Percentiles rank a stretch among this genome's conserved stretches.
phyloP scores from a whole-genome alignment of 2,113 vertebrate genomes.

The Polypterus senegalus region DNA sequence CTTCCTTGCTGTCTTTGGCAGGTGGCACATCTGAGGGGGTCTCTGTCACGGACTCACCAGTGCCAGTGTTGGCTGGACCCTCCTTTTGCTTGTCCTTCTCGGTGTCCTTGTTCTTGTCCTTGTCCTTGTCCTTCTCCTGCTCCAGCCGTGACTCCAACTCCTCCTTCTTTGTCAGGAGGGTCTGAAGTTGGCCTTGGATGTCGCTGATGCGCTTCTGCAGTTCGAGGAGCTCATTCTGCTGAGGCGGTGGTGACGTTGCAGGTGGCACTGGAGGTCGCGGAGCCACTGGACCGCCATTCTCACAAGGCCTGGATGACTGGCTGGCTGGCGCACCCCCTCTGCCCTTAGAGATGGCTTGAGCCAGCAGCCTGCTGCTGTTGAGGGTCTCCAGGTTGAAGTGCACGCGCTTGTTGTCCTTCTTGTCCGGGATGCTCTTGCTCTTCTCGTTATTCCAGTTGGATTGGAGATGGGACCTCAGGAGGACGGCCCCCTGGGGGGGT shows the following conservation, averaged over 20 bases:
- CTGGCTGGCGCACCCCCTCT: conserved; percentile 14
- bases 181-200: conserved; percentile 50
- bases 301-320: conserved; percentile 16
- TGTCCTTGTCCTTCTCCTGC: conserved; percentile 23
- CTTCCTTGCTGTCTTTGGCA: conserved; percentile 27
- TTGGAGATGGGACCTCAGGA: conserved; percentile 10
- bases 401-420: conserved; percentile 48
- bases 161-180: conserved; percentile 50
- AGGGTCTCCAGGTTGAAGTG: conserved; percentile 58
- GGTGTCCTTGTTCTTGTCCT: conserved; percentile 2
- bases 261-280: conserved; percentile 29
- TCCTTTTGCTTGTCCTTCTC: too few species aligned
- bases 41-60: neutral
- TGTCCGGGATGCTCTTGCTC: conserved; percentile 11
- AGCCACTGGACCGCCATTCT: conserved; percentile 21
- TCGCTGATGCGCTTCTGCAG: conserved; percentile 58
- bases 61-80: conserved; percentile 16
- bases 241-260: conserved; percentile 4
- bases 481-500: rapidly evolving
- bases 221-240: conserved; percentile 47
- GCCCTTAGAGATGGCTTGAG: conserved; percentile 24
- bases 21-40: conserved; percentile 19
- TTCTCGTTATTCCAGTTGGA: conserved; percentile 32
- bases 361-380: conserved; percentile 41
- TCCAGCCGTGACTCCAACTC: conserved; percentile 57